Percentiles rank a stretch among this genome's conserved stretches.
Evolutionary conservation across 2,888 invertebrate genomes (phyloP).

Genomic region (Patella pellucida): DNA sequence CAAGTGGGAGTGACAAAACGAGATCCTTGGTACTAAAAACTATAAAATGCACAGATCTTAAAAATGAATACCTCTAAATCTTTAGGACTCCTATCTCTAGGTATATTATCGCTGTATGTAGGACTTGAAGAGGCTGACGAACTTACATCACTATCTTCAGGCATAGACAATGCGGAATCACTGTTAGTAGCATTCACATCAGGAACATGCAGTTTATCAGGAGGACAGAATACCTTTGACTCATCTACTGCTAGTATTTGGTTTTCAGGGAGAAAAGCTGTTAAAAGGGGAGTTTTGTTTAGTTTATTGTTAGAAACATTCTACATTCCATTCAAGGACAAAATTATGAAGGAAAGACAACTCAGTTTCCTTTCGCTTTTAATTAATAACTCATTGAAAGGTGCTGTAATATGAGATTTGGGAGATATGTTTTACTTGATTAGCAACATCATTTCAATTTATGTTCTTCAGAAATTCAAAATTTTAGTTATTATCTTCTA

Average conservation of each 20-base stretch:
- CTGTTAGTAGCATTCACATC: constrained; percentile 72
- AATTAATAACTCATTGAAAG: no score
- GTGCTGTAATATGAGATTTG: no score
- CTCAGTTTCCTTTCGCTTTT: no score
- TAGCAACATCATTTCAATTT: no score
- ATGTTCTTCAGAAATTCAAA: no score
- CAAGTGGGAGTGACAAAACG: no score
- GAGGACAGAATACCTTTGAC: constrained; percentile 85
- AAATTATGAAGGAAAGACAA: no score
- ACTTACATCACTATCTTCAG: constrained; percentile 62
- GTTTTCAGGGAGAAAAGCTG: constrained; percentile 62
- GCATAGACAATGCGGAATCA: constrained; percentile 69
- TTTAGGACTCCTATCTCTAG: constrained; percentile 21
- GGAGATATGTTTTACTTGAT: no score
- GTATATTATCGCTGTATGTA: constrained; percentile 46
- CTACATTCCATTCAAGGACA: no score
- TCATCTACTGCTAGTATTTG: constrained; percentile 68
- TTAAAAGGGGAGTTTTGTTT: constrained; percentile 13
- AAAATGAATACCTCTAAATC: constrained; percentile 27
- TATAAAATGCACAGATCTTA: not conserved
- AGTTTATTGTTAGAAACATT: not conserved
- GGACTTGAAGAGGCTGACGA: constrained; percentile 61
- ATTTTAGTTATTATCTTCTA: no score
- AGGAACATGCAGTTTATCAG: constrained; percentile 88
- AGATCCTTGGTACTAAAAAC: no score